Conservation (phyloP, 2,888 invertebrate species). For the Lobophora halterata region DNA sequence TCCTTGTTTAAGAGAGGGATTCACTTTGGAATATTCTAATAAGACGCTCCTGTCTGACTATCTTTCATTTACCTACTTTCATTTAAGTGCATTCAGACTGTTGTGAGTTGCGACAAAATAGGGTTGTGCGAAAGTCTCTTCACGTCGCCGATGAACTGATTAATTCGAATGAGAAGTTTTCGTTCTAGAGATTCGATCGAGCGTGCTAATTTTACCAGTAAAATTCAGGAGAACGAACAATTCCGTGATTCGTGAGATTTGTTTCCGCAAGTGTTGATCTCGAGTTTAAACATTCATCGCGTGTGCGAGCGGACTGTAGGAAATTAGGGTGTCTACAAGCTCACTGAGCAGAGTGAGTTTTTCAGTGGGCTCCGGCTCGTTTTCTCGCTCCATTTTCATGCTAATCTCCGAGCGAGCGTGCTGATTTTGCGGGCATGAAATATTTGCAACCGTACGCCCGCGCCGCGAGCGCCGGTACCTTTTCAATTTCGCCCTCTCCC, state of each 20-base stretch:
- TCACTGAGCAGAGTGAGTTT: slow-evolving; percentile 29
- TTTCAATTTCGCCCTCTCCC: slow-evolving; percentile 59
- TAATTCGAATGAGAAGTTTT: slow-evolving; percentile 19
- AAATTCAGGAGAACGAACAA: slow-evolving; percentile 24
- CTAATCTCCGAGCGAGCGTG: slow-evolving; percentile 60
- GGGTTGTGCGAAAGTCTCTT: slow-evolving; percentile 13
- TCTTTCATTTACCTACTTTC: slow-evolving; percentile 13
- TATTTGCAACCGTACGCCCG: slow-evolving; percentile 54
- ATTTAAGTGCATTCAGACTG: slow-evolving; percentile 13
- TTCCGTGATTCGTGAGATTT: slow-evolving; percentile 23
- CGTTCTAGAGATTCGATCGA: slow-evolving; percentile 21
- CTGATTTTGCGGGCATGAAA: slow-evolving; percentile 66
- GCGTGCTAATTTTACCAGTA: slow-evolving; percentile 24
- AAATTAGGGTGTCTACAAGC: slow-evolving; percentile 45
- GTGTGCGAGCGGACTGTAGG: slow-evolving; percentile 44
- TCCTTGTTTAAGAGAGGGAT: slow-evolving; percentile 29
- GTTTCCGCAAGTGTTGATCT: slow-evolving; percentile 45
- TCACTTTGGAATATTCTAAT: slow-evolving; percentile 57
- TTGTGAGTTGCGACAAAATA: slow-evolving; percentile 14
- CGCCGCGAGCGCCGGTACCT: slow-evolving; percentile 46
- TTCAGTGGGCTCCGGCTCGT: slow-evolving; percentile 50
- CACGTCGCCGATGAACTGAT: slow-evolving; percentile 24
- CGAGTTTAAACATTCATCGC: slow-evolving; percentile 49
- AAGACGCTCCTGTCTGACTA: slow-evolving; percentile 41
- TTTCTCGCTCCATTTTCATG: slow-evolving; percentile 66